These are phyloP conservation scores for Oreortyx pictus DNA, from an alignment of 2,797 vertebrate genomes.

Conservation along the genomic window DNA sequence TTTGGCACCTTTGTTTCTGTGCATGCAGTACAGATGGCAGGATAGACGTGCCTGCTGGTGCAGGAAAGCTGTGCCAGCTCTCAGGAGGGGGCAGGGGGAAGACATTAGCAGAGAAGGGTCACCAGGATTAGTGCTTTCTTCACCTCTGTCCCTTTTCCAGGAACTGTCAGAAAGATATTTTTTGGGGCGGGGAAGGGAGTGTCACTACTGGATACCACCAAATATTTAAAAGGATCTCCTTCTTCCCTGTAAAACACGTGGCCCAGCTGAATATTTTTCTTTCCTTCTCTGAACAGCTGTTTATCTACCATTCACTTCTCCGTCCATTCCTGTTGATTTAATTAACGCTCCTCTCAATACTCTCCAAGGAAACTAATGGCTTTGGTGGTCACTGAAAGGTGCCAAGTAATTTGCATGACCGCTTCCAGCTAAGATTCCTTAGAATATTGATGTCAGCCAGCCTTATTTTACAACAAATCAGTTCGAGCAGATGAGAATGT, in stretches of 20 bases:
- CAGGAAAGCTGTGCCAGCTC: constrained; percentile 45
- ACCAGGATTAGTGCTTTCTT: background rate
- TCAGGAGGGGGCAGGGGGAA: background rate
- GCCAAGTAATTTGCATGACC: constrained; percentile 1
- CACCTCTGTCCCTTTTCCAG: background rate
- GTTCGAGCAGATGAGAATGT: background rate
- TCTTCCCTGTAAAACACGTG: background rate
- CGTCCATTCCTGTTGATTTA: constrained; percentile 19
- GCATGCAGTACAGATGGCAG: constrained; percentile 53
- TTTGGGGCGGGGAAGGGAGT: accelerated
- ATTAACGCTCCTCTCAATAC: background rate
- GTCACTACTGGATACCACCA: background rate
- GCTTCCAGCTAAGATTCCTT: constrained; percentile 23
- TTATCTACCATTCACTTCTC: background rate
- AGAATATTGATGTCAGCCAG: constrained; percentile 13
- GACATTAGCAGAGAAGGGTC: constrained; percentile 16
- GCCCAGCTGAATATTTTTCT: background rate
- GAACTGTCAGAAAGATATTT: background rate
- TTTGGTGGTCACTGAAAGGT: constrained; percentile 35
- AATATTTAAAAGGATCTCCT: background rate
- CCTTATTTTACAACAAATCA: constrained; percentile 33
- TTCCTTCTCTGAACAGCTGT: constrained; percentile 1
- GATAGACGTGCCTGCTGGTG: constrained; percentile 41
- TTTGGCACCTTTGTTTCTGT: background rate
- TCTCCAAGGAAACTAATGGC: constrained; percentile 30